phyloP scores from a whole-genome alignment of 2,113 vertebrate genomes.

The Malurus cyaneus region DNA sequence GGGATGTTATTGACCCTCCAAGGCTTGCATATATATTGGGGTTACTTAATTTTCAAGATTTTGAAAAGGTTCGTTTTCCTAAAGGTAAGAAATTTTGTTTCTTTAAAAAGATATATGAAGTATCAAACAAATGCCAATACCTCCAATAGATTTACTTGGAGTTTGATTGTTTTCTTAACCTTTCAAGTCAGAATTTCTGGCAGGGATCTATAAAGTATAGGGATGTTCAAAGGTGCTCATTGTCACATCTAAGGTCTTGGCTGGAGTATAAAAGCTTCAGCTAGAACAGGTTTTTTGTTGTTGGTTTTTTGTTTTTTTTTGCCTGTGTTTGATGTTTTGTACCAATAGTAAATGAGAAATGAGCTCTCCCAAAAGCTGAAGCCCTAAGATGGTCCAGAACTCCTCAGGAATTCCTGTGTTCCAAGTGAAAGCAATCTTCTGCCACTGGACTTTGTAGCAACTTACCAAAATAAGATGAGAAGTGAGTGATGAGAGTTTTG shows the following conservation, averaged over 20 bases:
- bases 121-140: not conserved
- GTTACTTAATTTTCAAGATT: constrained; percentile 87
- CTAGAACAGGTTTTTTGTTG: not conserved
- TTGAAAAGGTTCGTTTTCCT: constrained; percentile 83
- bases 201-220: not conserved
- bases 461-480: not conserved
- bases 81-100: constrained; percentile 77
- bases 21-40: constrained; percentile 91
- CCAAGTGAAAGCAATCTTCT: not conserved
- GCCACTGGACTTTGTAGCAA: not conserved
- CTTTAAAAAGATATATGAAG: not conserved
- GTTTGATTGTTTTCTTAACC: not conserved
- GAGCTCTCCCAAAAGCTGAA: not conserved
- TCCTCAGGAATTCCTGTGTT: not conserved
- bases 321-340: not conserved
- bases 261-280: not conserved
- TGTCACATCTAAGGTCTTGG: not conserved
- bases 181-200: not conserved
- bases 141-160: not conserved
- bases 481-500: not conserved
- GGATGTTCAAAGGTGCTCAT: not conserved
- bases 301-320: too few species aligned
- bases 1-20: constrained; percentile 83
- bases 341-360: not conserved
- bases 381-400: not conserved